Conservation (phyloP, 2,888 invertebrate species). For the Nysson spinosus region DNA sequence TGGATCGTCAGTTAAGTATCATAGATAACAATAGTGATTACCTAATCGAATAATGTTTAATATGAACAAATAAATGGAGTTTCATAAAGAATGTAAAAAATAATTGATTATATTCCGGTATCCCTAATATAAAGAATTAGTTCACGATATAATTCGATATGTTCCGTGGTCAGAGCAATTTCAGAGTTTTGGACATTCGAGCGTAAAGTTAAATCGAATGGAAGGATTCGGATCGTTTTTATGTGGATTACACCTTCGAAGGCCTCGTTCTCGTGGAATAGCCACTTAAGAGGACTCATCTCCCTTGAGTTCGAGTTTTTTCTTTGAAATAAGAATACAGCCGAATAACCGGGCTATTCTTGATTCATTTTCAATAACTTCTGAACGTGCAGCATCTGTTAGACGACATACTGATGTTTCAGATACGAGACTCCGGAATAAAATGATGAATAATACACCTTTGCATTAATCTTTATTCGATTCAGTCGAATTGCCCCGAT, state of each 20-base stretch:
- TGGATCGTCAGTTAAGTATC: no score
- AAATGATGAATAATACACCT: no score
- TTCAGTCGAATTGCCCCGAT: no score
- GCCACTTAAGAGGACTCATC: constrained; percentile 36
- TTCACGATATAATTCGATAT: background rate
- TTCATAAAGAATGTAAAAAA: no score
- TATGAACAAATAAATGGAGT: no score
- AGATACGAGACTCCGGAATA: background rate
- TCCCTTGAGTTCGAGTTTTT: constrained; percentile 11
- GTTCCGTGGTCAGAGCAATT: background rate
- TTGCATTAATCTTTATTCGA: no score
- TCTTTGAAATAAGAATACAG: constrained; percentile 2
- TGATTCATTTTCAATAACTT: background rate
- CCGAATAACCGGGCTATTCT: background rate
- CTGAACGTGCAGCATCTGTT: background rate
- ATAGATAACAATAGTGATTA: no score
- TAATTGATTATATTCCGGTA: background rate
- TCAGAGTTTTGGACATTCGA: background rate
- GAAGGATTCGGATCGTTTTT: constrained; percentile 7
- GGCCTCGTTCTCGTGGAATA: constrained; percentile 14
- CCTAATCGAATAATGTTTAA: no score
- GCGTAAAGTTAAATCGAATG: constrained; percentile 17
- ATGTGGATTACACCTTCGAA: constrained; percentile 12
- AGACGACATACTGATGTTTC: constrained; percentile 2
- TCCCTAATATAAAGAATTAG: background rate